phyloP scores from a whole-genome alignment of 37 sponge, comb jelly and placozoan species.

The Dysidea cf. avara region DNA sequence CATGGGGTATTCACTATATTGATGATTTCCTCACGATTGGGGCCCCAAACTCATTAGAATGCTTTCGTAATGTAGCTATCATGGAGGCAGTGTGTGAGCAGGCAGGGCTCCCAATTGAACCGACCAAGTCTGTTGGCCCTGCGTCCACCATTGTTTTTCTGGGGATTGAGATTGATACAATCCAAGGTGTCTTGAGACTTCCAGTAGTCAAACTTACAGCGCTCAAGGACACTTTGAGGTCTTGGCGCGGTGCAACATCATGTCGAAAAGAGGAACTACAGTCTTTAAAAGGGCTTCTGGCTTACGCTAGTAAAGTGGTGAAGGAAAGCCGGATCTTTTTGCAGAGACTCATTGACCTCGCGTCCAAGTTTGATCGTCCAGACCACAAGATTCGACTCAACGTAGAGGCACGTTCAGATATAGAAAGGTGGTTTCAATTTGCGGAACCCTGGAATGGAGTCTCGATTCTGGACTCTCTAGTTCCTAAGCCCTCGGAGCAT shows the following conservation, averaged over 20 bases:
- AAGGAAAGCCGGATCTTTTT: background rate
- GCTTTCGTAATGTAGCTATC: background rate
- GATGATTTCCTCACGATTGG: slow-evolving; percentile 17
- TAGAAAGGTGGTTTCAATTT: too few relatives aligned
- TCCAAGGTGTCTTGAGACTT: background rate
- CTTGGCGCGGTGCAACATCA: background rate
- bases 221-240: background rate
- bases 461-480: background rate
- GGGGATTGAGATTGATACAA: slow-evolving; percentile 9
- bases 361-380: background rate
- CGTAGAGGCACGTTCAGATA: too few relatives aligned
- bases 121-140: slow-evolving; percentile 1
- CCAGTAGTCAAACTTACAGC: slow-evolving; percentile 3
- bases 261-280: slow-evolving; percentile 16
- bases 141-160: background rate
- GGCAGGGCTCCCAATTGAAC: background rate
- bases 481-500: background rate
- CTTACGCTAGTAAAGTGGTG: slow-evolving; percentile 4
- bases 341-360: slow-evolving; percentile 8
- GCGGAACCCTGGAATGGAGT: too few relatives aligned
- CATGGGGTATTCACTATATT: slow-evolving; percentile 13
- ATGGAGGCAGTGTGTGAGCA: background rate
- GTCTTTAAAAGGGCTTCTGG: slow-evolving; percentile 2
- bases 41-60: background rate
- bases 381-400: too few relatives aligned